Percentiles rank a stretch among this genome's conserved stretches.
Conservation (phyloP, 2,113 vertebrate genomes). For the Corynorhinus townsendii region DNA sequence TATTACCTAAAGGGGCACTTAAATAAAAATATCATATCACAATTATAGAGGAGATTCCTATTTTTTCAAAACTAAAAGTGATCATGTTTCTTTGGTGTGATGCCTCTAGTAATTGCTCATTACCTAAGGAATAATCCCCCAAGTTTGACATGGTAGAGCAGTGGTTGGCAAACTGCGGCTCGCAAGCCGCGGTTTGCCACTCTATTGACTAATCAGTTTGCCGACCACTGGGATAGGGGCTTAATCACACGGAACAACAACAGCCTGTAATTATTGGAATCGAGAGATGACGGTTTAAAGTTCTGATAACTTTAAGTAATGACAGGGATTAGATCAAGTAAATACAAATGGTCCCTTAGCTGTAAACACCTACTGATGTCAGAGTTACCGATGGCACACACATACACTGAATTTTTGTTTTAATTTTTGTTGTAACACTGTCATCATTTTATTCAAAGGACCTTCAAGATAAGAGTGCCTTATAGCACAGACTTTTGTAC, state of each 20-base stretch:
- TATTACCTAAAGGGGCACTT: slow-evolving; percentile 10
- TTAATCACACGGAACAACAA: too few species aligned
- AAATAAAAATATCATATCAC: background rate
- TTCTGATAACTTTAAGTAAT: slow-evolving; percentile 8
- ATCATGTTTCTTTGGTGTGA: background rate
- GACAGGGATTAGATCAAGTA: background rate
- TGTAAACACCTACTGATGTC: background rate
- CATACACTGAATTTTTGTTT: background rate
- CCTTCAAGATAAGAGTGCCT: background rate
- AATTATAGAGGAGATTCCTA: background rate
- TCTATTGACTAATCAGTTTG: too few species aligned
- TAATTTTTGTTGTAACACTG: background rate
- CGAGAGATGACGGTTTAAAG: background rate
- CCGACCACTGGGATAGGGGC: too few species aligned
- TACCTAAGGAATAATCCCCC: background rate
- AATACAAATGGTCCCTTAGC: background rate
- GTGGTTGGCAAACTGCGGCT: too few species aligned
- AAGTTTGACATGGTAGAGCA: background rate
- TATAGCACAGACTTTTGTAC: background rate
- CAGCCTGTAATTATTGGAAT: too few species aligned
- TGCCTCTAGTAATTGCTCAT: background rate
- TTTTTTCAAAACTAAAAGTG: slow-evolving; percentile 23
- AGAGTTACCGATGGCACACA: background rate
- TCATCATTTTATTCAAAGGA: background rate
- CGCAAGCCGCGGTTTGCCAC: too few species aligned